Evolutionary conservation across 2,888 invertebrate genomes (phyloP).

Genomic region (Himalopsyche kuldschensis): DNA sequence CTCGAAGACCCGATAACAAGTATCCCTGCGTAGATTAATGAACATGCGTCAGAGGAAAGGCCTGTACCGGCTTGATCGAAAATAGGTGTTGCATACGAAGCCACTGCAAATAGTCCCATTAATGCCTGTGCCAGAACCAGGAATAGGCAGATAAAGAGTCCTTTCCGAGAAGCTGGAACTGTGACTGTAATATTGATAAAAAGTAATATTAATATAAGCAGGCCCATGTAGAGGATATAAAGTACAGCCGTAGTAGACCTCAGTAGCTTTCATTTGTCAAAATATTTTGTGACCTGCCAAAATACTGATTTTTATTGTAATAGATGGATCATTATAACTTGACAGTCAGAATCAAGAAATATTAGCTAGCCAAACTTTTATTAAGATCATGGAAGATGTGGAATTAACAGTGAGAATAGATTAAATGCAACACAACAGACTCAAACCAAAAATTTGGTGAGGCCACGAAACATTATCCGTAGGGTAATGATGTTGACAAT

Average conservation of each 20-base stretch:
- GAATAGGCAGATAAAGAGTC: slow-evolving; percentile 16
- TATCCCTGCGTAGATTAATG: slow-evolving; percentile 62
- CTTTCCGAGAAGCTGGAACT: slow-evolving; percentile 14
- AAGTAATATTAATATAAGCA: neutral
- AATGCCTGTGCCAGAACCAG: slow-evolving; percentile 45
- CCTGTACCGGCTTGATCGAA: slow-evolving; percentile 58
- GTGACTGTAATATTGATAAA: slow-evolving; percentile 20
- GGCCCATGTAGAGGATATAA: too few species aligned
- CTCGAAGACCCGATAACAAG: slow-evolving; percentile 55
- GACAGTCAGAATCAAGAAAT: too few species aligned
- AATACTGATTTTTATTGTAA: too few species aligned
- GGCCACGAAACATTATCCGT: too few species aligned
- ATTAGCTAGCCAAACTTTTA: too few species aligned
- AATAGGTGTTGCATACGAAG: slow-evolving; percentile 57
- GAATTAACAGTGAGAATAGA: too few species aligned
- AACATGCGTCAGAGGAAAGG: slow-evolving; percentile 55
- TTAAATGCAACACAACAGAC: too few species aligned
- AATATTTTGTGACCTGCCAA: too few species aligned
- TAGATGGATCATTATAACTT: too few species aligned
- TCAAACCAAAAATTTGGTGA: too few species aligned
- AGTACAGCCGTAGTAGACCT: neutral
- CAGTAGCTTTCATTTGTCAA: neutral
- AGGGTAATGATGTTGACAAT: too few species aligned
- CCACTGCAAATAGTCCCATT: slow-evolving; percentile 55
- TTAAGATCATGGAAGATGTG: too few species aligned